A percentile compares a stretch with the other conserved stretches of the same genome.
These are phyloP conservation scores for Corydoras maculifer DNA, from an alignment of 2,113 vertebrate genomes.

Conservation along the genomic window DNA sequence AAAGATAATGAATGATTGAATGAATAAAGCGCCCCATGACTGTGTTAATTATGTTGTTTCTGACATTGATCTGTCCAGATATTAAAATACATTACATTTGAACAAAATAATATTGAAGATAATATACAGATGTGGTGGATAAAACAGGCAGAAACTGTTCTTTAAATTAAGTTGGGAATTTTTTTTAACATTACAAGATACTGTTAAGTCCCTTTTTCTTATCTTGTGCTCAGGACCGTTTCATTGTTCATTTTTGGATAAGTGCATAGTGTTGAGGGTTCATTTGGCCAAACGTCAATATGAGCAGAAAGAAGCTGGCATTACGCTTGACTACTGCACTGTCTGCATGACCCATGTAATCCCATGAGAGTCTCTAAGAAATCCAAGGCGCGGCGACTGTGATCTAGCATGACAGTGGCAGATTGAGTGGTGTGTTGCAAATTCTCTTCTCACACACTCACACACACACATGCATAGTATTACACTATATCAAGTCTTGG, in stretches of 20 bases:
- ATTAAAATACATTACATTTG: no score
- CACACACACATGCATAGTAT: constrained; percentile 19
- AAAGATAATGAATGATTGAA: no score
- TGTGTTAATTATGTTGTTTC: no score
- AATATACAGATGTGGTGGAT: no score
- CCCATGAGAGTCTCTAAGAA: constrained; percentile 36
- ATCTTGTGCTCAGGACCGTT: neutral
- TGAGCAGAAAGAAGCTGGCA: neutral
- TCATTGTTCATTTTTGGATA: neutral
- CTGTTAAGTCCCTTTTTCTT: no score
- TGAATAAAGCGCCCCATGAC: no score
- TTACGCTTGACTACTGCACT: constrained; percentile 27
- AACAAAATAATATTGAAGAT: no score
- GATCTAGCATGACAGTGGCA: constrained; percentile 25
- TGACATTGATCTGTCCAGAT: no score
- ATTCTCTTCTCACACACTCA: neutral
- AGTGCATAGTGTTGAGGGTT: neutral
- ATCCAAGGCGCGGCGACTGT: constrained; percentile 30
- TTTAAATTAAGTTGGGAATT: no score
- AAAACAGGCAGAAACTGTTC: no score
- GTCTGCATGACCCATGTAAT: constrained; percentile 13
- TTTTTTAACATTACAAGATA: no score
- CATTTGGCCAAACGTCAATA: constrained; percentile 3
- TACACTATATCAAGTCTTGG: constrained; percentile 37
- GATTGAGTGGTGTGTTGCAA: constrained; percentile 28